Evolutionary conservation across 2,888 invertebrate species (phyloP), one percentile per base, ranked within the genome.

Genomic region (Oeneis ivallda): DNA sequence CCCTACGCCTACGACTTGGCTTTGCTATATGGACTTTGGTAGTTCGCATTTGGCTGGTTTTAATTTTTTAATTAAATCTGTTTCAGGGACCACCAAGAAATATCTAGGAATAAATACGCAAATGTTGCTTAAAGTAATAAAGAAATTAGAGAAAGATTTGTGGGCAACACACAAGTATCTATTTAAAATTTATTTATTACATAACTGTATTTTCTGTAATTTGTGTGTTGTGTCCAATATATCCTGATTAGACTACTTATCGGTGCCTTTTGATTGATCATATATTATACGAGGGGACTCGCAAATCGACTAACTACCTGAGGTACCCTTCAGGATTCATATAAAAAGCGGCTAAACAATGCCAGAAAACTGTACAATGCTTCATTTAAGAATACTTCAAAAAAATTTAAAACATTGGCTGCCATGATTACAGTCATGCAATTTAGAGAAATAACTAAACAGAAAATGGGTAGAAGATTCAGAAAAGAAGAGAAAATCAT

Each of bases 371-470:
- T 47, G 17, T 9, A 47, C 47, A 47, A 47, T n/a, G 8, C 47
- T 9, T 47, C 47, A 47, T 47, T 47, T 47, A 17, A 47, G 17
- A 47, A 47, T 15, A 8, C 47, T 47, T 47, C 17, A 17, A 47
- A 47, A 9, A 47, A 47, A 17, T 47, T 47, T n/a, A 47, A 47
- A 47, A 47, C 47, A 0, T 47, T 47, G 17, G 19, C 17, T 47
- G 47, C 47, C 9, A 47, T 47, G 13, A 17, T 47, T 17, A 47
- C 47, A 47, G 17, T 17, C 7, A 47, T 47, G 47, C 47, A 47
- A n/a, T 47, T 47, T 47, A 17, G 47, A 10, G 47, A 47, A 47
- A 17, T 47, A 47, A 17, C 8, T 47, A 47, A 47, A 47, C 47
- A 17, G 17, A 47, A 47, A 47, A 47, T 47, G 47, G 47, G 47